A percentile compares a stretch with the other conserved stretches of the same genome.
These are phyloP conservation scores for Anorthoa munda DNA, from an alignment of 2,888 invertebrate species.

Conservation along the genomic window DNA sequence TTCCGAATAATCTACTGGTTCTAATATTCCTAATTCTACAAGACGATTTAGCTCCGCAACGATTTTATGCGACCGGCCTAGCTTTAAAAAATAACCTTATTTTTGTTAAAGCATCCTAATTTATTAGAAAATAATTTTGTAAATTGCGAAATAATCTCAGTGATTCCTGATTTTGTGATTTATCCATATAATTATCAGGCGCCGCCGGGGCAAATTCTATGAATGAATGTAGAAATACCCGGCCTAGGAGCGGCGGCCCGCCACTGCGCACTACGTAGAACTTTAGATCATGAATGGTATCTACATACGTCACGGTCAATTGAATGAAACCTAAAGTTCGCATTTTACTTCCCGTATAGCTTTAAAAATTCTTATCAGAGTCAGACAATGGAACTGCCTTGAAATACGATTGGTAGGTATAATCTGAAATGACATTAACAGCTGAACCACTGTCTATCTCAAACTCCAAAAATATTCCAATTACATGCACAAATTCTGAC, in stretches of 20 bases:
- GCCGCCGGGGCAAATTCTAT: neutral
- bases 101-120: slow-evolving; percentile 1
- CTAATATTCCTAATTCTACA: neutral
- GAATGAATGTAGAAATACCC: neutral
- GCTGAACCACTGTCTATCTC: too few species aligned
- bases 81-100: slow-evolving; percentile 13
- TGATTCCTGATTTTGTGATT: neutral
- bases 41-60: neutral
- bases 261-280: neutral
- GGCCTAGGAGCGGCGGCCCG: slow-evolving; percentile 4
- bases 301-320: neutral
- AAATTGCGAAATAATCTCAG: neutral
- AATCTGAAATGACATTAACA: too few species aligned
- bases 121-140: too few species aligned
- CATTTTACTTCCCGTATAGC: neutral
- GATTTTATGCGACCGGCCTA: neutral
- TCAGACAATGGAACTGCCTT: neutral
- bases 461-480: too few species aligned
- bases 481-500: too few species aligned
- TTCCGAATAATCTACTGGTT: neutral
- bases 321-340: neutral
- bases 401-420: neutral
- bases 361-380: neutral
- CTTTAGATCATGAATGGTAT: neutral
- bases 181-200: neutral